A percentile compares a stretch with the other conserved stretches of the same genome.
These are phyloP conservation scores for Scaeva pyrastri DNA, from an alignment of 2,888 invertebrate species.

Conservation along the genomic window DNA sequence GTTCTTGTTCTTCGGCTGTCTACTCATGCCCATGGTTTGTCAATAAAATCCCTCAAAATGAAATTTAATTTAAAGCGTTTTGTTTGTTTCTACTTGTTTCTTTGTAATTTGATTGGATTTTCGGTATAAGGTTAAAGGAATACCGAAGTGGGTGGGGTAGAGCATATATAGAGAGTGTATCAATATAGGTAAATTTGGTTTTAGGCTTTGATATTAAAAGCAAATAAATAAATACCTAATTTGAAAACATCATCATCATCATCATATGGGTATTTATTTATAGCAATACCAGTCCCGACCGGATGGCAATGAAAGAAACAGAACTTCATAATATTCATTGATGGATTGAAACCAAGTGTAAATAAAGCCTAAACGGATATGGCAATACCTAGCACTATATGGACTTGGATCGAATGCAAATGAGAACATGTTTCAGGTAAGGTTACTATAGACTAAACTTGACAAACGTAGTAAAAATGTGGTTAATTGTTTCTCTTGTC, in stretches of 20 bases:
- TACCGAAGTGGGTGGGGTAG: not conserved
- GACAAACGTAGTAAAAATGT: not conserved
- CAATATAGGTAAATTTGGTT: too few relatives aligned
- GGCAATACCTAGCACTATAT: too few relatives aligned
- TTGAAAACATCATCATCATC: not conserved
- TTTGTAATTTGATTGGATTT: constrained; percentile 18
- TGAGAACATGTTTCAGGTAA: not conserved
- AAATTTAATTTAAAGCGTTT: constrained; percentile 5
- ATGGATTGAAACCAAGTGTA: constrained; percentile 4
- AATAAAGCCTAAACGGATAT: not conserved
- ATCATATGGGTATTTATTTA: too few relatives aligned
- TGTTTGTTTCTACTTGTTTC: not conserved
- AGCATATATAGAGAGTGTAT: not conserved
- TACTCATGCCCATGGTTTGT: not conserved
- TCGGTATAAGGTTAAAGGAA: not conserved
- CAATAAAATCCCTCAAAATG: constrained; percentile 9
- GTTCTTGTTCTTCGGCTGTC: not conserved
- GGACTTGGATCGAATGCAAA: constrained; percentile 9
- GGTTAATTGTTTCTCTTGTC: not conserved
- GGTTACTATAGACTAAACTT: not conserved
- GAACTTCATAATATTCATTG: not conserved
- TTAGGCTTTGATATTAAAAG: constrained; percentile 17
- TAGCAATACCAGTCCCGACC: too few relatives aligned
- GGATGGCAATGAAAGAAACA: too few relatives aligned
- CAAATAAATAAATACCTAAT: constrained; percentile 7